Base-by-base conservation (phyloP, 1,140 invertebrate genomes). In the Babylonia areolata region DNA sequence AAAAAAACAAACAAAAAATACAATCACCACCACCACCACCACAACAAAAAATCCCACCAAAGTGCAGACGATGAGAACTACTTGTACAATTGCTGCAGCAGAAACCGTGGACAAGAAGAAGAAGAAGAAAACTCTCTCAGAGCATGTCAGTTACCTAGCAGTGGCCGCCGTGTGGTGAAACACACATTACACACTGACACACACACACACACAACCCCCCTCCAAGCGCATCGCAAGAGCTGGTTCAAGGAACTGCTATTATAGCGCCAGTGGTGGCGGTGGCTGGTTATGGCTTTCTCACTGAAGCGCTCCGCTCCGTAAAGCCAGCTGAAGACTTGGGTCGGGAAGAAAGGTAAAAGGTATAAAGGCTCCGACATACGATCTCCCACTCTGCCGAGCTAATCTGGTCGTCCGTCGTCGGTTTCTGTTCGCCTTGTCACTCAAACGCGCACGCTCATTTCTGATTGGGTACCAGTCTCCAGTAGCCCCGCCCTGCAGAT, bases 401-500 rank as follows among this genome's bases (percentile, higher is more conserved):
- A 84, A 84, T 84, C 82, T 84, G 31, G 82, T 84, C 82, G n/a
- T n/a, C n/a, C n/a, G n/a, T n/a, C n/a, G n/a, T n/a, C n/a, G n/a
- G n/a, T n/a, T n/a, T n/a, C n/a, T n/a, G n/a, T n/a, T 40, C 31
- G 73, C 20, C 11, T 69, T 35, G 82, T 39, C 35, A 73, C 54
- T 64, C 81, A 69, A 58, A 58, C 35, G 12, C 37, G 3, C 51
- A 42, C n/a, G 31, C 69, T 75, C 11, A 20, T 12, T 28, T 42
- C 69, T 84, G 39, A 84, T 84, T 84, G 82, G 82, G 23, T 75
- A 69, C 2, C 2, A 37, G 20, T 2, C 39, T n/a, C 37, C 12
- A 9, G 9, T 28, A 75, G 69, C 82, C 69, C 69, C 82, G 82
- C 82, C 82, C 81, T 15, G 17, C 40, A 84, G 64, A 73, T 84